These are phyloP conservation scores for Edolisoma coerulescens DNA, from an alignment of 2,113 vertebrate genomes.

Conservation along the genomic window DNA sequence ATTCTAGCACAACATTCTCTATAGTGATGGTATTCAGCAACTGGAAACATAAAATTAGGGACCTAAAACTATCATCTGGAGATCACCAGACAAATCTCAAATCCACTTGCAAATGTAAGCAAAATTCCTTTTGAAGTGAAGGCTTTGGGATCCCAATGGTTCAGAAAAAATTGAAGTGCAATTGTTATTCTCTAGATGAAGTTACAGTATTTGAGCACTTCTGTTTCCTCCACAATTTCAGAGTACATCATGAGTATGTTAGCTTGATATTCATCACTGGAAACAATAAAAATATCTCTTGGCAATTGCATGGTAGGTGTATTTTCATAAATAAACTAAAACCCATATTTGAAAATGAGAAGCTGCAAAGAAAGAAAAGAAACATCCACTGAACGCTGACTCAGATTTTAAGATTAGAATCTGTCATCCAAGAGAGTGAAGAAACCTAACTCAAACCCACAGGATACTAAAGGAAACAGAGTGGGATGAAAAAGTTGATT, in stretches of 20 bases:
- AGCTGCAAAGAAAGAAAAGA: not conserved
- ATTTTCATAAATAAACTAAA: not conserved
- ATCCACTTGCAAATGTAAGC: not conserved
- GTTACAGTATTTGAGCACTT: not conserved
- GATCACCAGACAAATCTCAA: not conserved
- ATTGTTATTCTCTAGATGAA: conserved; percentile 1
- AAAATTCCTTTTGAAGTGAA: not conserved
- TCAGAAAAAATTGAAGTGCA: not conserved
- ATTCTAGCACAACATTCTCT: not conserved
- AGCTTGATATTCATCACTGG: conserved; percentile 19
- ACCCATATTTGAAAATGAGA: not conserved
- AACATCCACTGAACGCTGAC: not conserved
- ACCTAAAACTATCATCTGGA: not conserved
- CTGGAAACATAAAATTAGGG: not conserved
- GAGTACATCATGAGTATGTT: not conserved
- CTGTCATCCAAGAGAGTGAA: not conserved
- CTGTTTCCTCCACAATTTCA: conserved; percentile 1
- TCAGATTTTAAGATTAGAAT: not conserved
- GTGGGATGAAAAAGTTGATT: not conserved
- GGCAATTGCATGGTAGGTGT: not conserved
- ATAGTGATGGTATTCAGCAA: not conserved
- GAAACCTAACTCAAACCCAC: not conserved
- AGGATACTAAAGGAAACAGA: not conserved
- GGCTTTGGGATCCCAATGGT: not conserved
- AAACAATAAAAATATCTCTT: conserved; percentile 40